Base-by-base conservation (phyloP, 1,140 invertebrate genomes). In the Aethina tumida region DNA sequence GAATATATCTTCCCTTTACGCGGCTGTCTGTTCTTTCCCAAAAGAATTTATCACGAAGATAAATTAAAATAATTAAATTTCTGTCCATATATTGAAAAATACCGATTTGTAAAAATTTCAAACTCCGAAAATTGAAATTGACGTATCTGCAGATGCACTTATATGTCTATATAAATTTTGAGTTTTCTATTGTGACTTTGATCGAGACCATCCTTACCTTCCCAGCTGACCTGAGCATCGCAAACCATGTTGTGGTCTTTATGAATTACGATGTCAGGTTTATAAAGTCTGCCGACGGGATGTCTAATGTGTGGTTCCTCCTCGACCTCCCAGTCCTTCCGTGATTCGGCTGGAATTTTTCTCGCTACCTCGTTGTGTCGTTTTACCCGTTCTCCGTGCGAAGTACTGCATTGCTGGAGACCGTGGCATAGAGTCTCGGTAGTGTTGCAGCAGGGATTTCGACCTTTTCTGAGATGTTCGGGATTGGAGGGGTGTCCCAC, bases 201-300 rank as follows among this genome's bases (percentile, higher is more conserved):
- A 1, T 9, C 9, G n/a, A 48, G 21, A 5, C 16, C 5, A 12
- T 12, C 19, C 6, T 18, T 8, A 7, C 35, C 39, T 17, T 52
- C 50, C 50, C 40, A 52, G 13, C 27, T 35, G 2, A 52, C 41
- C 31, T 43, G 40, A n/a, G 44, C 30, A 28, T 45, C 43, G 17
- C 4, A 14, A 4, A 45, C 20, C 4, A 46, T 26, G 9, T 16
- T 9, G 17, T 15, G n/a, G 2, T 27, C 5, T 4, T 12, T 16
- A 16, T 28, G 32, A 4, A 41, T 15, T 0, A 34, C 20, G 15
- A 47, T 1, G 20, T 50, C 45, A 1, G 49, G 49, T 3, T 45
- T 48, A 17, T 19, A 41, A 2, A 50, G 39, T 0, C 8, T 16
- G 1, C 44, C 47, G 20, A 41, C 35, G 1, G 3, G 1, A 21